phyloP scores from a whole-genome alignment of 2,888 invertebrate species.

The Norana najaformis region DNA sequence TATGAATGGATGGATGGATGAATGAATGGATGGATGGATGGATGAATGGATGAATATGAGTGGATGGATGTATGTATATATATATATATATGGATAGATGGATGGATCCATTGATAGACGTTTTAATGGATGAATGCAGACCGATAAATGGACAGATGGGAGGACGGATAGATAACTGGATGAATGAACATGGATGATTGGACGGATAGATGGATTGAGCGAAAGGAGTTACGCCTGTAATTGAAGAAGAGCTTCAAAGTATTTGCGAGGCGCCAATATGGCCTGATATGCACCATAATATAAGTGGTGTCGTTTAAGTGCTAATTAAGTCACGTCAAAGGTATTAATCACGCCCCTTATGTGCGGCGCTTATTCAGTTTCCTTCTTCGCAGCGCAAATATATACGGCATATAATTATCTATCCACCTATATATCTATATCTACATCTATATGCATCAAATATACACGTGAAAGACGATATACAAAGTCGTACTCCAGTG shows the following conservation, averaged over 20 bases:
- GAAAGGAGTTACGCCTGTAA: not conserved
- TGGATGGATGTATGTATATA: too few species aligned
- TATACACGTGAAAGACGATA: not conserved
- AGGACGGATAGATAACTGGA: too few species aligned
- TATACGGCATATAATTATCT: not conserved
- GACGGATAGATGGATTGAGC: not conserved
- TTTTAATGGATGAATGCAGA: too few species aligned
- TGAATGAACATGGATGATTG: too few species aligned
- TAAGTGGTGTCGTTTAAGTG: not conserved
- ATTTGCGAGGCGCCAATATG: not conserved
- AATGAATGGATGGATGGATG: not conserved
- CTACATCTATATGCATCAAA: not conserved
- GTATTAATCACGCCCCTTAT: not conserved
- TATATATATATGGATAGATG: too few species aligned
- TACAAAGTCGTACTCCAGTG: too few species aligned
- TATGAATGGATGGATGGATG: not conserved
- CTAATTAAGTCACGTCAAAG: constrained; percentile 1
- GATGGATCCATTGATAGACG: too few species aligned
- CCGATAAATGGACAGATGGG: too few species aligned
- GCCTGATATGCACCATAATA: not conserved
- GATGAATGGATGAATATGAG: too few species aligned
- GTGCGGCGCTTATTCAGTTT: not conserved
- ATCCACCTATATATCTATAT: not conserved
- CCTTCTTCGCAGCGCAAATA: not conserved
- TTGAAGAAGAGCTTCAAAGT: not conserved